Evolutionary conservation across 2,888 invertebrate genomes (phyloP), one percentile per base, ranked within the genome.

Genomic region (Aromia moschata): DNA sequence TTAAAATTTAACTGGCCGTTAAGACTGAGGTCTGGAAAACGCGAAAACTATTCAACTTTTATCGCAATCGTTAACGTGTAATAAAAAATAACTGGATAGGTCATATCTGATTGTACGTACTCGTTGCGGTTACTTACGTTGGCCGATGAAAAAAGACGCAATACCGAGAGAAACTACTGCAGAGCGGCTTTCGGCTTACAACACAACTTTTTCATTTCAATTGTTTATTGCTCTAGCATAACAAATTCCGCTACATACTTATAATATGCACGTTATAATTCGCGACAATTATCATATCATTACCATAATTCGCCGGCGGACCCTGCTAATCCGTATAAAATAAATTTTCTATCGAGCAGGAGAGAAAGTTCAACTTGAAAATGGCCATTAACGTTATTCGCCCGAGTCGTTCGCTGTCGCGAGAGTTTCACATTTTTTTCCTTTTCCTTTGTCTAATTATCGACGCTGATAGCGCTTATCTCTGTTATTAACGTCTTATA

Each of bases 401-500:
- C 15, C 38, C 20, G 11, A 38, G n/a, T 12, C 36, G 37, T 25
- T 43, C 33, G 43, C 37, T 17, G 40, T n/a, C 33, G 20, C 40
- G n/a, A 33, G 12, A 40, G 36, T 47, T 47, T 47, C 37, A 51
- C 43, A 44, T 44, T 51, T 41, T 33, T 56, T 45, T 36, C 36
- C 14, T 25, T 49, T 49, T 51, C 45, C 44, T 51, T 51, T 57
- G 51, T 51, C 41, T 17, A 2, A 38, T 52, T 52, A 41, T 52
- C 31, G 11, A 41, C 11, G 31, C 37, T 30, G 41, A 52, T 41
- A 41, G 41, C 18, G 38, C 5, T 56, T 56, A 57, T 57, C 57
- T 51, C 10, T 57, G 37, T 45, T 54, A 40, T 52, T 52, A 52
- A 31, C 40, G 20, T 40, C 49, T 57, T 57, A 57, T 57, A 53